These are phyloP conservation scores for Hydrolagus affinis DNA, from an alignment of 2,113 vertebrate genomes.

Conservation along the genomic window DNA sequence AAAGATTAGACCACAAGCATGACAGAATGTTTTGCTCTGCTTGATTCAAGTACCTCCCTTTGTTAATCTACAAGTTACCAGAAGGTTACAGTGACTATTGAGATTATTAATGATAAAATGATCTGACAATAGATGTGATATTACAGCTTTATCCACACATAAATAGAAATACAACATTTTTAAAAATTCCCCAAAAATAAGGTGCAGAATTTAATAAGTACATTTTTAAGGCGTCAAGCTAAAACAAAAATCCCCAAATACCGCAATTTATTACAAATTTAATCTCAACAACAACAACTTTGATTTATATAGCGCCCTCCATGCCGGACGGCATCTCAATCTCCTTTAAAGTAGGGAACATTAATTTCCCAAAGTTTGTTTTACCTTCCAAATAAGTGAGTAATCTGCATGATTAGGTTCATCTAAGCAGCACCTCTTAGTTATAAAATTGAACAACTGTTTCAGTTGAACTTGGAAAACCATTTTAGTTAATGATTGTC, in stretches of 20 bases:
- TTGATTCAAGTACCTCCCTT: background rate
- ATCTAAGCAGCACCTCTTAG: no score
- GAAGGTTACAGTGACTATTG: background rate
- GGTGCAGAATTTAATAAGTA: background rate
- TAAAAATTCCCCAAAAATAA: background rate
- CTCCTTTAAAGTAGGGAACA: background rate
- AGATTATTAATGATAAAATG: background rate
- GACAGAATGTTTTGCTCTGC: background rate
- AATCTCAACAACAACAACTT: no score
- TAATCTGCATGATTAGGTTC: no score
- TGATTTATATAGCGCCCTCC: no score
- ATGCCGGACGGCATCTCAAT: no score
- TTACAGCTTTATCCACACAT: background rate
- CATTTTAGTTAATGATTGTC: no score
- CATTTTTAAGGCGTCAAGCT: no score
- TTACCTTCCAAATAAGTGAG: background rate
- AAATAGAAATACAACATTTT: background rate
- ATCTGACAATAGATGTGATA: background rate
- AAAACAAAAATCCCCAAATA: no score
- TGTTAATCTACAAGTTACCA: background rate
- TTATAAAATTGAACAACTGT: no score
- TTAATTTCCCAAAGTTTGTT: constrained; percentile 3
- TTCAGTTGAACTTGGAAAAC: no score
- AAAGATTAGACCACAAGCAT: background rate
- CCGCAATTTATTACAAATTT: no score